Evolutionary conservation across 2,113 vertebrate genomes (phyloP).

Genomic region (Phasianus colchicus): DNA sequence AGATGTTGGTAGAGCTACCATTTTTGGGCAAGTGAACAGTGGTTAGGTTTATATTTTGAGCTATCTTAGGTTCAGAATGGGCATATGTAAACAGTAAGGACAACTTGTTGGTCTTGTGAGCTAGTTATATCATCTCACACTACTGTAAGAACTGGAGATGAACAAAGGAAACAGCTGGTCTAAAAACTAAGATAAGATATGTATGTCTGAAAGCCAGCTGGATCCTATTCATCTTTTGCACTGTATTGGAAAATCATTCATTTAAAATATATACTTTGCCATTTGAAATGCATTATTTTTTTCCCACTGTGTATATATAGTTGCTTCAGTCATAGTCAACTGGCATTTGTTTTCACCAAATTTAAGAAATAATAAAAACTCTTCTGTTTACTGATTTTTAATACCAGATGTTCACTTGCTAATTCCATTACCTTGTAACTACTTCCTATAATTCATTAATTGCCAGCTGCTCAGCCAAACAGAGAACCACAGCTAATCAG

Average conservation of each 20-base stretch:
- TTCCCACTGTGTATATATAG: neutral
- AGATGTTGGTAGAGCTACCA: neutral
- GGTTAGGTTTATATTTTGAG: neutral
- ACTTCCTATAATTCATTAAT: conserved; percentile 81
- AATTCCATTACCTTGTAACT: conserved; percentile 74
- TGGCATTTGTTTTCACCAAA: conserved; percentile 58
- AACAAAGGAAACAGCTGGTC: conserved; percentile 55
- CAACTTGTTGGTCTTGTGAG: conserved; percentile 21
- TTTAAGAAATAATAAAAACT: conserved; percentile 64
- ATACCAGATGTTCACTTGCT: conserved; percentile 79
- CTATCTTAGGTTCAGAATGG: neutral
- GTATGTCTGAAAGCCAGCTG: conserved; percentile 60
- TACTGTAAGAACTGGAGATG: conserved; percentile 43
- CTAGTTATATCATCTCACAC: neutral
- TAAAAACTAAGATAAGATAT: conserved; percentile 43
- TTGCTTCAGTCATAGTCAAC: conserved; percentile 20
- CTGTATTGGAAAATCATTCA: neutral
- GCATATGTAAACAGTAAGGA: neutral
- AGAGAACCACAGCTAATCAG: conserved; percentile 66
- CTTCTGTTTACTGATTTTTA: conserved; percentile 71
- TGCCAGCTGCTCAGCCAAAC: conserved; percentile 77
- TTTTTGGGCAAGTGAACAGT: neutral
- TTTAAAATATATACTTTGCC: neutral
- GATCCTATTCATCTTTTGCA: conserved; percentile 65
- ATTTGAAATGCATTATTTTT: neutral